Evolutionary conservation across 2,888 invertebrate genomes (phyloP).

Genomic region (Napeogenes inachia): DNA sequence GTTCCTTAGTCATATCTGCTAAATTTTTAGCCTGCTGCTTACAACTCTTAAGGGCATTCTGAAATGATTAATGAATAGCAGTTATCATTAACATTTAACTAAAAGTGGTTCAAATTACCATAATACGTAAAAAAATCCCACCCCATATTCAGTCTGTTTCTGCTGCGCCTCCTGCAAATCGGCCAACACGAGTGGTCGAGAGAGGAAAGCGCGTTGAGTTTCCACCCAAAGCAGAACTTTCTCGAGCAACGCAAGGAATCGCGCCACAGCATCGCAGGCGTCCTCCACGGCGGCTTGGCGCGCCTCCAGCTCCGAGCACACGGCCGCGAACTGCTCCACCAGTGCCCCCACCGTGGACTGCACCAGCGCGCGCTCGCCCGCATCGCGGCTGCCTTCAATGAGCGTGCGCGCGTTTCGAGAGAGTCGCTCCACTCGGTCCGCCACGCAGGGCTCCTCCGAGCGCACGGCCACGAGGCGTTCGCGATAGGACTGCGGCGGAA

Average conservation of each 20-base stretch:
- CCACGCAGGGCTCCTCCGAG: constrained; percentile 82
- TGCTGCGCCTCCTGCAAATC: constrained; percentile 89
- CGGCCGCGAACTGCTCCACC: constrained; percentile 86
- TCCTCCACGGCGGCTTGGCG: constrained; percentile 90
- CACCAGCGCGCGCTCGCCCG: constrained; percentile 85
- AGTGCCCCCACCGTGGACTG: constrained; percentile 85
- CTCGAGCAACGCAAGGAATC: constrained; percentile 89
- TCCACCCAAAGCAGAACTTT: constrained; percentile 89
- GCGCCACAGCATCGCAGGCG: constrained; percentile 91
- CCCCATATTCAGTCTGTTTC: constrained; percentile 91
- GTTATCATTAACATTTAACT: constrained; percentile 3
- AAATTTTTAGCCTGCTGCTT: constrained; percentile 91
- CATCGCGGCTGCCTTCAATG: constrained; percentile 87
- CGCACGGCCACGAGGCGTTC: constrained; percentile 87
- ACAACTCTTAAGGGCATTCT: constrained; percentile 92
- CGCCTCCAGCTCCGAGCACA: constrained; percentile 88
- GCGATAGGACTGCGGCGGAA: constrained; percentile 86
- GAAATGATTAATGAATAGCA: constrained; percentile 32
- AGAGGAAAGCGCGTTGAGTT: constrained; percentile 88
- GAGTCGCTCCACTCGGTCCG: constrained; percentile 86
- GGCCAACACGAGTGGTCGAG: constrained; percentile 85
- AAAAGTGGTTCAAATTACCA: neutral
- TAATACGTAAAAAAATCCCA: constrained; percentile 47
- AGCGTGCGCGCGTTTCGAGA: constrained; percentile 87
- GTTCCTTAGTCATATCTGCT: constrained; percentile 93